These are phyloP conservation scores for Pollenia labialis DNA, from an alignment of 2,888 invertebrate genomes.

Conservation along the genomic window DNA sequence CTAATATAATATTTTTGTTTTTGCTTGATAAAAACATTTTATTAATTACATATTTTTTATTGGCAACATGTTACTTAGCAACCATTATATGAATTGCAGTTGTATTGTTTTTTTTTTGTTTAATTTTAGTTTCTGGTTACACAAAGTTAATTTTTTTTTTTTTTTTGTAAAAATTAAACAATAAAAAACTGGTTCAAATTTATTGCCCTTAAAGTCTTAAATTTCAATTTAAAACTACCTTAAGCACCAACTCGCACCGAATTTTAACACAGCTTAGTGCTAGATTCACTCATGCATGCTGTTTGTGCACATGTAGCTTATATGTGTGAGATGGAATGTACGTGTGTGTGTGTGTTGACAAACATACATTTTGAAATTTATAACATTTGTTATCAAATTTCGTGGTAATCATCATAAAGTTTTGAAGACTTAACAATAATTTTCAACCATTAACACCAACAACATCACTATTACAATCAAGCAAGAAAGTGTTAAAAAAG, in stretches of 20 bases:
- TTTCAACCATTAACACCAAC: constrained; percentile 71
- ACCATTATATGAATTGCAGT: background rate
- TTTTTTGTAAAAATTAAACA: constrained; percentile 42
- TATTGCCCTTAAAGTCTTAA: constrained; percentile 71
- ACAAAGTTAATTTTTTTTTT: background rate
- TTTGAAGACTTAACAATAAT: constrained; percentile 72
- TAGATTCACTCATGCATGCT: constrained; percentile 56
- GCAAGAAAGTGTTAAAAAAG: constrained; percentile 65
- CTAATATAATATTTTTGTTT: too few relatives aligned
- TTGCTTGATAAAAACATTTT: background rate
- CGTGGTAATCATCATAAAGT: constrained; percentile 75
- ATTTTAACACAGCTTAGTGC: constrained; percentile 52
- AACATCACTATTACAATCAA: constrained; percentile 54
- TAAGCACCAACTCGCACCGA: constrained; percentile 49
- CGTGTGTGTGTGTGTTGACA: constrained; percentile 27
- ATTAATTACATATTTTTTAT: background rate
- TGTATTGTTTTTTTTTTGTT: constrained; percentile 12
- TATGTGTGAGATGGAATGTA: background rate
- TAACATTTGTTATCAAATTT: constrained; percentile 75
- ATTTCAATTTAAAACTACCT: constrained; percentile 71
- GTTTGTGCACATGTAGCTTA: background rate
- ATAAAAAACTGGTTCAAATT: constrained; percentile 73
- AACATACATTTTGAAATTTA: constrained; percentile 70
- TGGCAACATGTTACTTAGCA: constrained; percentile 43
- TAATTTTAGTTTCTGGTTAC: constrained; percentile 45